Evolutionary conservation across 2,113 vertebrate species (phyloP).

Genomic region (Mugil cephalus): DNA sequence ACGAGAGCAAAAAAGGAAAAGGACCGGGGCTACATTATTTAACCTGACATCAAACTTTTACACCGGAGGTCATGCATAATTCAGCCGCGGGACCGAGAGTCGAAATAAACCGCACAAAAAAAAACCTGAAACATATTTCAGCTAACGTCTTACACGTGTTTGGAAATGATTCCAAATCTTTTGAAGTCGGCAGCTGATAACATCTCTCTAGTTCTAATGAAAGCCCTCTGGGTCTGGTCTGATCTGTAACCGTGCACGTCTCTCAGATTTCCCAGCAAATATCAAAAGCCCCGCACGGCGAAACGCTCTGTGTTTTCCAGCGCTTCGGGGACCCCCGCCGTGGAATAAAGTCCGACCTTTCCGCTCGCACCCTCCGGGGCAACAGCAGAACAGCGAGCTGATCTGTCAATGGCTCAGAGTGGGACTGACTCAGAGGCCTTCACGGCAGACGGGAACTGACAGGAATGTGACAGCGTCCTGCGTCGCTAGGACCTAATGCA

Average conservation of each 20-base stretch:
- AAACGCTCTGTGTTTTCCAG: constrained; percentile 20
- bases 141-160: no score
- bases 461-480: constrained; percentile 33
- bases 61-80: constrained; percentile 54
- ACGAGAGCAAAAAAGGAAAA: constrained; percentile 42
- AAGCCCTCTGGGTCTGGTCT: neutral
- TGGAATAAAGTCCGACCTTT: constrained; percentile 64
- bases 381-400: constrained; percentile 55
- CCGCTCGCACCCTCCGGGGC: constrained; percentile 40
- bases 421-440: constrained; percentile 40
- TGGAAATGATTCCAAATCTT: no score
- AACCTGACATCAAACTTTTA: constrained; percentile 66
- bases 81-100: constrained; percentile 28
- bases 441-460: constrained; percentile 27
- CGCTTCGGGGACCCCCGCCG: constrained; percentile 18
- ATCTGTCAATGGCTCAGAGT: constrained; percentile 51
- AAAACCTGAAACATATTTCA: constrained; percentile 12
- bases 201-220: neutral
- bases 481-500: constrained; percentile 42
- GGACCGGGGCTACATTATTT: constrained; percentile 62
- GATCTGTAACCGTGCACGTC: neutral
- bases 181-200: neutral
- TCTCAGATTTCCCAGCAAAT: constrained; percentile 16
- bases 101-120: constrained; percentile 37
- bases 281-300: constrained; percentile 30